Conservation (phyloP, 2,888 invertebrate species). For the Nowickia ferox region DNA sequence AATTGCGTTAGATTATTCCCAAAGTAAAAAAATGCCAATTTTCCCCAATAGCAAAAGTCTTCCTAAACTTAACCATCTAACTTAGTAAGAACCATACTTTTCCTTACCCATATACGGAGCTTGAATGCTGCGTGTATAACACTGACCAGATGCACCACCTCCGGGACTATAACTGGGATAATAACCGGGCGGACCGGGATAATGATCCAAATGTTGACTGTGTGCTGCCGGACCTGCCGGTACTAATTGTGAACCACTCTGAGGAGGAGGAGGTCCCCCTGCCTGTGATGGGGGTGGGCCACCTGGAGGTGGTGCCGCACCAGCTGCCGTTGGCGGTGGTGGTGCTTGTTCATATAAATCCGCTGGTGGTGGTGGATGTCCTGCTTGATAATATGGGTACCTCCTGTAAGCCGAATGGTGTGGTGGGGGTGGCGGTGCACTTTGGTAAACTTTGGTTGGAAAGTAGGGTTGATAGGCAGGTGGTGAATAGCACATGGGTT, state of each 20-base stretch:
- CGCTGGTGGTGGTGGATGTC: constrained; percentile 77
- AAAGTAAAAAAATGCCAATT: background rate
- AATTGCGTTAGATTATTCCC: no score
- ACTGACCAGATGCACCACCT: constrained; percentile 83
- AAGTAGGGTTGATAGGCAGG: constrained; percentile 85
- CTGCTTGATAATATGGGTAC: constrained; percentile 79
- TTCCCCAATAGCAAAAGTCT: background rate
- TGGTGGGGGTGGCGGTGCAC: constrained; percentile 76
- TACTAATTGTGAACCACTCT: constrained; percentile 82
- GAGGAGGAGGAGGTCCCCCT: constrained; percentile 75
- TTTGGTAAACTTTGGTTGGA: constrained; percentile 84
- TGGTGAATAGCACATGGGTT: constrained; percentile 84
- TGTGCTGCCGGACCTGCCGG: constrained; percentile 82
- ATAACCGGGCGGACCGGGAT: constrained; percentile 85
- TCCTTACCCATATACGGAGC: constrained; percentile 84
- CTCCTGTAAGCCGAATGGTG: constrained; percentile 79
- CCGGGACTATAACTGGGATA: constrained; percentile 85
- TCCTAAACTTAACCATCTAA: constrained; percentile 31
- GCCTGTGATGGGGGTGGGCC: constrained; percentile 74
- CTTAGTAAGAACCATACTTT: constrained; percentile 82
- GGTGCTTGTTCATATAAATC: constrained; percentile 81
- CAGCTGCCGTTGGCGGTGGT: constrained; percentile 71
- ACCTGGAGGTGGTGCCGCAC: constrained; percentile 63
- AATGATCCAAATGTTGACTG: constrained; percentile 84
- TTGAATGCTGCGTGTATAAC: constrained; percentile 85